Conservation (phyloP, 1,140 invertebrate genomes). For the Schlechtendalia chinensis region DNA sequence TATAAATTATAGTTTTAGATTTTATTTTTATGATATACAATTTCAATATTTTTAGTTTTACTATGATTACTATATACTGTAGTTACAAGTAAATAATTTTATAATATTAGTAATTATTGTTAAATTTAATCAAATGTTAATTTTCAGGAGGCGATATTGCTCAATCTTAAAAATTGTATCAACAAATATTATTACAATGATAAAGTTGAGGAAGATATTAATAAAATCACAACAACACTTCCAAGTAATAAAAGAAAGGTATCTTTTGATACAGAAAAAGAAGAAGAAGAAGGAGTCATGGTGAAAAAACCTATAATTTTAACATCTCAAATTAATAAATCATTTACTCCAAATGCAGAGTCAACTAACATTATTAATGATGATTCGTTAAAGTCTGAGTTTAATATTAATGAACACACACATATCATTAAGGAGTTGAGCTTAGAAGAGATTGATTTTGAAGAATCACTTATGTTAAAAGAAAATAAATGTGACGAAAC, state of each 20-base stretch:
- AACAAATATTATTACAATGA: constrained; percentile 19
- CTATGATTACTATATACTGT: too few relatives aligned
- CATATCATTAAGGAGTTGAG: constrained; percentile 28
- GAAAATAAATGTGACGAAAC: not conserved
- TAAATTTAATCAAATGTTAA: not conserved
- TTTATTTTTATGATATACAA: too few relatives aligned
- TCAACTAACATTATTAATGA: constrained; percentile 29
- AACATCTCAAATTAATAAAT: not conserved
- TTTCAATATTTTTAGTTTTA: too few relatives aligned
- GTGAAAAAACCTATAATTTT: constrained; percentile 9
- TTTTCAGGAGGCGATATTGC: constrained; percentile 21
- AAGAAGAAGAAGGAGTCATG: too few relatives aligned
- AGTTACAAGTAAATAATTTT: too few relatives aligned
- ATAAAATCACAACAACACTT: not conserved
- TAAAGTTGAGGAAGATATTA: not conserved
- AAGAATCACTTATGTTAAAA: constrained; percentile 12
- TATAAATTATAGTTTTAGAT: too few relatives aligned
- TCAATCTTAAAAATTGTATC: constrained; percentile 13
- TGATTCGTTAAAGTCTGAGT: not conserved
- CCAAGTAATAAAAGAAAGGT: constrained; percentile 42
- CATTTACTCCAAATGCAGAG: constrained; percentile 18
- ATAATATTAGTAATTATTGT: too few relatives aligned
- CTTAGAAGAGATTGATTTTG: constrained; percentile 45
- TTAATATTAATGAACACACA: not conserved
- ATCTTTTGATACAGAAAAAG: constrained; percentile 23